Evolutionary conservation across 2,113 vertebrate genomes (phyloP).

Genomic region (Cariama cristata): DNA sequence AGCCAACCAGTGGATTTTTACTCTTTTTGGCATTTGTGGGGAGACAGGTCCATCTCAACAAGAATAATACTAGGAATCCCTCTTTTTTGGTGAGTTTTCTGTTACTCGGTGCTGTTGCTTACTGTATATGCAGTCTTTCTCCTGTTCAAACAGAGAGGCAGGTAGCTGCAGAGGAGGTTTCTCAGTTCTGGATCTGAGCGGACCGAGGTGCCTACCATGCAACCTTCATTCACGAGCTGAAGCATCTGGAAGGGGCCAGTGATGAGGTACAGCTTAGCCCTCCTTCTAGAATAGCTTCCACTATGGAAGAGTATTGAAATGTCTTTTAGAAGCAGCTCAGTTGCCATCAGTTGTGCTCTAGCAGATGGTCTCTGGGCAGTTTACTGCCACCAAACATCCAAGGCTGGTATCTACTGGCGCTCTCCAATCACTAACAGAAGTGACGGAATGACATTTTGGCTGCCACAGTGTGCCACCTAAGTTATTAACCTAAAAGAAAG

Average conservation of each 20-base stretch:
- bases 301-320: not conserved
- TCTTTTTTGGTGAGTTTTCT: not conserved
- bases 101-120: not conserved
- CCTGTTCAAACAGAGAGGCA: not conserved
- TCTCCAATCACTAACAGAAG: not conserved
- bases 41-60: not conserved
- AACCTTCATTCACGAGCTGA: not conserved
- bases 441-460: not conserved
- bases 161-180: not conserved
- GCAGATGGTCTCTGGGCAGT: not conserved
- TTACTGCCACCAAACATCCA: not conserved
- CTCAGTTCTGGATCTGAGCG: not conserved
- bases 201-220: not conserved
- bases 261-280: not conserved
- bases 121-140: not conserved
- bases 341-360: not conserved
- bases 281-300: not conserved
- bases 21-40: not conserved
- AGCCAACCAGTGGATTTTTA: not conserved
- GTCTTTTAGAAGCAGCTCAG: not conserved
- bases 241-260: not conserved
- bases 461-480: not conserved
- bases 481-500: slow-evolving; percentile 6
- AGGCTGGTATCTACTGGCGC: not conserved
- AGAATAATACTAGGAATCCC: not conserved